These are phyloP conservation scores for Drosophila infuscata DNA, from an alignment of 2,888 invertebrate species.

Conservation along the genomic window DNA sequence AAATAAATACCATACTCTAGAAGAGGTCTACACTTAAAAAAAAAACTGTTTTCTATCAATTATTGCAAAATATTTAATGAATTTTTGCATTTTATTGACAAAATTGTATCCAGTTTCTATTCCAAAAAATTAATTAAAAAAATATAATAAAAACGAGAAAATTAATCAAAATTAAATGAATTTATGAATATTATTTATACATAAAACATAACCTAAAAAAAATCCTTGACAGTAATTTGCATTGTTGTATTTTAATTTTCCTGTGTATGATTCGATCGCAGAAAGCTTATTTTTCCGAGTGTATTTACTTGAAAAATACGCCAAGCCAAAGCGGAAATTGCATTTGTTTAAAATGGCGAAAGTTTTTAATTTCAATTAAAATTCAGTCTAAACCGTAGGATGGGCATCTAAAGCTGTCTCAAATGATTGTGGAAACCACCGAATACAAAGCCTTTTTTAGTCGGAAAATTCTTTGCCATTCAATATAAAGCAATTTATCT, in stretches of 20 bases:
- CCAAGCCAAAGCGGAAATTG: constrained; percentile 58
- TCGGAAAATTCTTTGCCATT: neutral
- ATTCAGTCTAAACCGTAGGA: constrained; percentile 53
- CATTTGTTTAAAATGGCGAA: constrained; percentile 56
- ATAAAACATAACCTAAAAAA: too few relatives aligned
- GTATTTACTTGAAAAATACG: constrained; percentile 3
- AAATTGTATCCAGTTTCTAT: neutral
- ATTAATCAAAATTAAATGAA: neutral
- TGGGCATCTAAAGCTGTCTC: constrained; percentile 21
- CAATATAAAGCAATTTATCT: neutral
- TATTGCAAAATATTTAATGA: neutral
- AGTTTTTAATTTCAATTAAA: constrained; percentile 61
- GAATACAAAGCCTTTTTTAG: neutral
- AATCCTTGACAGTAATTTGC: neutral
- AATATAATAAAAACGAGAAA: neutral
- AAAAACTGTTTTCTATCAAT: neutral
- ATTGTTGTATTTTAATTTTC: neutral
- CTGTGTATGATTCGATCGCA: neutral
- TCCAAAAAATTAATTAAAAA: too few relatives aligned
- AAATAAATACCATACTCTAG: neutral
- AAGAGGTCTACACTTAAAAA: neutral
- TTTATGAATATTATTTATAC: neutral
- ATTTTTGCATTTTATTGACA: neutral
- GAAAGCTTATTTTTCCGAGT: neutral
- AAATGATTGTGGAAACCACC: neutral